Base-by-base conservation (phyloP, 2,113 vertebrate genomes). In the Collichthys lucidus region DNA sequence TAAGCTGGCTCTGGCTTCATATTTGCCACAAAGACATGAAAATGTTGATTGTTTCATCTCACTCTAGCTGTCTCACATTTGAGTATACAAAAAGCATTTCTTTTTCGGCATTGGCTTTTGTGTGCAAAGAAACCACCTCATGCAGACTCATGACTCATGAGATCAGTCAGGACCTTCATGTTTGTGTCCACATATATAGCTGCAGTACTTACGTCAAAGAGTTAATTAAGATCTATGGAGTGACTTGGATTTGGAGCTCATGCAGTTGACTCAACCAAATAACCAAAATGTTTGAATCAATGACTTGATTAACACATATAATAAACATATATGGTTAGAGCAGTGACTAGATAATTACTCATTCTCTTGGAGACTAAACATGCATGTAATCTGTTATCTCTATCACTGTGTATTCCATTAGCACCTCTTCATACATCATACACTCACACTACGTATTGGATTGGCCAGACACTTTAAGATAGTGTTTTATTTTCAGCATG, bases 301-400 rank as follows among this genome's bases (percentile, higher is more conserved):
- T 24, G 5, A n/a, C 12, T 26, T 16, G 15, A 22, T 66, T 56
- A 72, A 75, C 66, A 67, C 11, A 59, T 24, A 4, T 49, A 62
- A 65, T 55, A 19, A 26, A 74, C 40, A 29, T 2, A 57, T 4
- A 0, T n/a, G 44, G 46, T 49, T 4, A 47, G 22, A 22, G 24
- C 8, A 16, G 29, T 70, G 63, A 24, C 53, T 35, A 44, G 4
- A 22, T 64, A 16, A 19, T 50, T 50, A 19, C 46, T 24, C 26
- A 61, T 55, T 20, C 3, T 20, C 24, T 14, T 60, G 40, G 31
- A 76, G 80, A 74, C 63, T 75, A 81, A 88, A 88, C 73, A 81
- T 44, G 46, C 11, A 55, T 22, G 7, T 50, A 55, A 70, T 42
- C 0, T 10, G 4, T 59, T 44, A 47, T 22, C 20, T 56, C 40